Evolutionary conservation across 1,140 invertebrate genomes (phyloP), one percentile per base, ranked within the genome.

Genomic region (Eciton burchellii): DNA sequence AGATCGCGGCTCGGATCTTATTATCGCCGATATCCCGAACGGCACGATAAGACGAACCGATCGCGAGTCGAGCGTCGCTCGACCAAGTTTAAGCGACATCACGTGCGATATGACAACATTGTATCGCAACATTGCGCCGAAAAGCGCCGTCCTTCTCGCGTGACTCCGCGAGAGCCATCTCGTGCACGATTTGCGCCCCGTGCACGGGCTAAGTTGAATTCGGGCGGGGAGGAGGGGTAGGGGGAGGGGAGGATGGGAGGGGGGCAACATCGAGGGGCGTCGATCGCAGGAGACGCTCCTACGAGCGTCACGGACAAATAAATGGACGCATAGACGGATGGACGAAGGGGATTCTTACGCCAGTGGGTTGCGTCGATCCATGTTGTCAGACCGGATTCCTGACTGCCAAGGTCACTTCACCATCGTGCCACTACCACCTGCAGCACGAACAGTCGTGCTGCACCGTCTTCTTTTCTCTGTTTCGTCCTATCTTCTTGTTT

Each of bases 321-420:
- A 79, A 41, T 26, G 63, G 29, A 79, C 9, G 24, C 14, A 71
- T 52, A 47, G 79, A 72, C 57, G 68, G 66, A 82, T 73, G 54
- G 54, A 82, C 56, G 66, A 72, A 59, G 57, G n/a, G 59, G 47
- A 82, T 52, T 83, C 86, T 88, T 88, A 88, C 85, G 86, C 86
- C 88, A 84, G 83, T 89, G 88, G 81, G 71, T 88, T 83, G 88
- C 84, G 79, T 88, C 90, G 89, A 89, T 89, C 83, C 86, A 90
- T 91, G 90, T 91, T 91, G 90, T 84, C 87, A 79, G 79, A 91
- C 91, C 90, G 88, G 91, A 92, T 92, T 92, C 91, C 90, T 91
- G 86, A 89, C 90, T 89, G 84, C 90, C 91, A 92, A 92, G 91
- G 91, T 92, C 90, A 85, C 83, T 85, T 81, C 68, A 84, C 82